Percentiles rank a stretch among this genome's conserved stretches.
Conservation (phyloP, 2,797 vertebrate species). For the Leucoraja ocellata region DNA sequence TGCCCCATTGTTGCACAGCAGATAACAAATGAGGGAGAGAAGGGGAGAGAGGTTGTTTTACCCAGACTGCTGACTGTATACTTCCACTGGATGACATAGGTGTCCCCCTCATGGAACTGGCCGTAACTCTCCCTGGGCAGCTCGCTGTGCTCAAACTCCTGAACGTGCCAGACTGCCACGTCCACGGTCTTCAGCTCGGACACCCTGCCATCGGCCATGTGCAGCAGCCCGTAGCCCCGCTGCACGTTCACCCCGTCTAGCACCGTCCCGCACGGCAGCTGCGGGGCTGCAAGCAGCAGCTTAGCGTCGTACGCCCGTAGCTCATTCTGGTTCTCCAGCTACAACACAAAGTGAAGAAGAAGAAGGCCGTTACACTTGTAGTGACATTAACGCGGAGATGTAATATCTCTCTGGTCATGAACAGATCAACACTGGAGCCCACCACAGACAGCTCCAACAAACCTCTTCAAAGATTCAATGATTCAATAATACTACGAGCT, state of each 20-base stretch:
- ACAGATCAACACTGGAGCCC: neutral
- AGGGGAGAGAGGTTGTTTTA: constrained; percentile 36
- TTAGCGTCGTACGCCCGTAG: constrained; percentile 58
- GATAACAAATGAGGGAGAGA: neutral
- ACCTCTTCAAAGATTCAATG: too few species aligned
- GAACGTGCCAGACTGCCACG: constrained; percentile 61
- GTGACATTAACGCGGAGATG: neutral
- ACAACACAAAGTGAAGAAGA: neutral
- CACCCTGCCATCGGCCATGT: constrained; percentile 49
- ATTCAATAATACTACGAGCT: too few species aligned
- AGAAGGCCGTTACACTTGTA: too few species aligned
- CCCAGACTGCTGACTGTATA: constrained; percentile 52
- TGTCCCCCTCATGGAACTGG: constrained; percentile 63
- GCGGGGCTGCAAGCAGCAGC: constrained; percentile 49
- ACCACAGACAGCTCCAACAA: neutral
- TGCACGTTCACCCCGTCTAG: constrained; percentile 56
- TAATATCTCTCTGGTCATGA: neutral
- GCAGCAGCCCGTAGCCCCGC: constrained; percentile 53
- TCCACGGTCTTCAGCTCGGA: constrained; percentile 50
- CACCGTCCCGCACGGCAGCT: constrained; percentile 46
- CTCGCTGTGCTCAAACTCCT: constrained; percentile 55
- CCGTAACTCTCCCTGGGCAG: constrained; percentile 52
- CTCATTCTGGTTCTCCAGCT: constrained; percentile 43
- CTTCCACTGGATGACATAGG: constrained; percentile 63
- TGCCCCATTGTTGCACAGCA: neutral